A percentile compares a stretch with the other conserved stretches of the same genome.
phyloP scores from a whole-genome alignment of 30 jellyfish, hydroid and myxozoan genomes.

The Clytia hemisphaerica region DNA sequence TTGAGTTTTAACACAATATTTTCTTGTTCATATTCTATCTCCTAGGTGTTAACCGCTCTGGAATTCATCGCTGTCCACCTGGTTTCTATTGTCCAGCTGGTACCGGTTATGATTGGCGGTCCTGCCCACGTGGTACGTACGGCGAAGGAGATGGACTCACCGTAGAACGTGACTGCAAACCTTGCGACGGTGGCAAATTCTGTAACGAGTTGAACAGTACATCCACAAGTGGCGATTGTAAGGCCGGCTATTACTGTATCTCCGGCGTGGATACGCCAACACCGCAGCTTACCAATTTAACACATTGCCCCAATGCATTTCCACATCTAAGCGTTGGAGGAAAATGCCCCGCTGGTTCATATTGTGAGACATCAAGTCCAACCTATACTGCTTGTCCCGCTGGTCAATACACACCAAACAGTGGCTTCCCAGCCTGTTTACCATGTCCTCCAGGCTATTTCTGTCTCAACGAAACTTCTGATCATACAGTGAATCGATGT shows the following conservation, averaged over 20 bases:
- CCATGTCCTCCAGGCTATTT: conserved; percentile 89
- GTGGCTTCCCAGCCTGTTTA: conserved; percentile 64
- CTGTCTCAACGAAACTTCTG: conserved; percentile 69
- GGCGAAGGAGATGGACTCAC: conserved; percentile 52
- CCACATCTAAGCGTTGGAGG: conserved; percentile 87
- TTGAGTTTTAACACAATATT: too few relatives aligned
- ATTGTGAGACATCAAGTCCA: conserved; percentile 65
- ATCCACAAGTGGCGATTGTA: conserved; percentile 57
- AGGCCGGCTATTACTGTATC: conserved; percentile 76
- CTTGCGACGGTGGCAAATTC: conserved; percentile 72
- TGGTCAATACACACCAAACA: conserved; percentile 66
- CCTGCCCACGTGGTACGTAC: conserved; percentile 88
- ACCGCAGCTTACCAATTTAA: conserved; percentile 80
- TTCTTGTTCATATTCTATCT: not conserved
- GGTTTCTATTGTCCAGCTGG: conserved; percentile 90
- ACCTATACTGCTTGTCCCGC: conserved; percentile 73
- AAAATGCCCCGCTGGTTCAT: conserved; percentile 77
- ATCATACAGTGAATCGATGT: conserved; percentile 61
- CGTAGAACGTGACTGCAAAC: conserved; percentile 64
- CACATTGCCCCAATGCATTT: conserved; percentile 79
- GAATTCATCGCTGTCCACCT: conserved; percentile 67
- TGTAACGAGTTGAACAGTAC: conserved; percentile 49
- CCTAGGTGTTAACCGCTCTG: conserved; percentile 63
- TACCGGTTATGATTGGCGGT: conserved; percentile 63
- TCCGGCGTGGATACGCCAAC: conserved; percentile 72